phyloP scores from a whole-genome alignment of 2,797 vertebrate genomes.

The Spinibarbus caldwelli region DNA sequence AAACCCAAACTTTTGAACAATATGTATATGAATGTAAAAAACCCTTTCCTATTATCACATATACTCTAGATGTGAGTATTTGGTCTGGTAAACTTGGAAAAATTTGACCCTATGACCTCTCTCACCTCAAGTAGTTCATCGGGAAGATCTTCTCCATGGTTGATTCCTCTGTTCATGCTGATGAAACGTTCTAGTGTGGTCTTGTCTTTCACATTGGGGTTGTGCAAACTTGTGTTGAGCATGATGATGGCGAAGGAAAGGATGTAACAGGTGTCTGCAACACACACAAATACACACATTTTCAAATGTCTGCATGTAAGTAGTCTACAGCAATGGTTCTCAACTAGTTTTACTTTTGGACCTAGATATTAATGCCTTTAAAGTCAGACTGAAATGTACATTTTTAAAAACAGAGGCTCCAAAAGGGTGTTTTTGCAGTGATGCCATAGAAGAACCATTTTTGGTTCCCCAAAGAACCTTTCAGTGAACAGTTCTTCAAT shows the following conservation, averaged over 20 bases:
- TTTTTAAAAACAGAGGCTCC: too few species aligned
- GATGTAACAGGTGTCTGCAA: conserved; percentile 92
- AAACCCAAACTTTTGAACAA: too few species aligned
- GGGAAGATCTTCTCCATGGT: conserved; percentile 84
- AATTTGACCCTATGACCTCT: background rate
- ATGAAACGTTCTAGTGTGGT: conserved; percentile 87
- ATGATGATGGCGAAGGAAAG: conserved; percentile 94
- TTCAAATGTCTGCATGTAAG: background rate
- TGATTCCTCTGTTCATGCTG: conserved; percentile 91
- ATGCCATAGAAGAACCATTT: too few species aligned
- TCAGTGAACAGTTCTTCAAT: too few species aligned
- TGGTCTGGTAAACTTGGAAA: background rate
- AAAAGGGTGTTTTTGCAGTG: too few species aligned
- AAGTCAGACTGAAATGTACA: too few species aligned
- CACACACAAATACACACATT: background rate
- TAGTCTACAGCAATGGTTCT: background rate
- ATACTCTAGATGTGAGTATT: background rate
- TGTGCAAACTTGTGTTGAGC: conserved; percentile 95
- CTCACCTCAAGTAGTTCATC: conserved; percentile 81
- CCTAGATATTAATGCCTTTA: background rate
- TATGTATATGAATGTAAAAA: too few species aligned
- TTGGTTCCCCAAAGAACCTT: too few species aligned
- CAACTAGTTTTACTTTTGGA: background rate
- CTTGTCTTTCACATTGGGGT: conserved; percentile 92
- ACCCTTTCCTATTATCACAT: background rate